These are phyloP conservation scores for Recurvirostra avosetta DNA, from an alignment of 2,113 vertebrate species.

Conservation along the genomic window DNA sequence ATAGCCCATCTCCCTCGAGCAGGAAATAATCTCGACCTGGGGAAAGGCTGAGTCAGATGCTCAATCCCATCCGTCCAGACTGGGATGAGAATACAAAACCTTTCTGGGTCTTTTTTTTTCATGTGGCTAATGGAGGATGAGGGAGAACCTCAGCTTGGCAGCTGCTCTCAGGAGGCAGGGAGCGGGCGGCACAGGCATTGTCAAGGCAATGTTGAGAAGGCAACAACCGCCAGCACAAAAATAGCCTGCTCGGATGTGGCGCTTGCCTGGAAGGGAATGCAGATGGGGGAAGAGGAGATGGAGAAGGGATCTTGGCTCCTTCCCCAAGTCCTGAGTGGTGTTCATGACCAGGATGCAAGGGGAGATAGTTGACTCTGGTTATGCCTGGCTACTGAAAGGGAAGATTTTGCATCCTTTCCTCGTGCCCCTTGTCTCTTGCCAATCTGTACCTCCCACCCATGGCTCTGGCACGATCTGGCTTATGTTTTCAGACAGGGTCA, in stretches of 20 bases:
- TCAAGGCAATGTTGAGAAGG: background rate
- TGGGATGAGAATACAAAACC: background rate
- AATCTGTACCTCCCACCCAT: background rate
- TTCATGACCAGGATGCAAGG: background rate
- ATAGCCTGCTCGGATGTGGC: background rate
- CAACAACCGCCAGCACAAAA: background rate
- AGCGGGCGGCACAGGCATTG: background rate
- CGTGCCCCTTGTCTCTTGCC: background rate
- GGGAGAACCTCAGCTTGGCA: background rate
- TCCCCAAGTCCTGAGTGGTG: background rate
- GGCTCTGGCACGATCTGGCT: background rate
- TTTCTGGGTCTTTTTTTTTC: background rate
- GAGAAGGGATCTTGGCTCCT: background rate
- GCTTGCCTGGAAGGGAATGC: background rate
- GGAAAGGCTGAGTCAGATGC: background rate
- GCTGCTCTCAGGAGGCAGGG: constrained; percentile 9
- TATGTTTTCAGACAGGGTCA: background rate
- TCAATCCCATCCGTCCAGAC: background rate
- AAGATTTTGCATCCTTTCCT: background rate
- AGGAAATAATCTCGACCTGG: background rate
- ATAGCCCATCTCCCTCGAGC: background rate
- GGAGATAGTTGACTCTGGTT: background rate
- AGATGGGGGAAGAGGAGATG: background rate
- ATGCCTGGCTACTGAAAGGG: background rate
- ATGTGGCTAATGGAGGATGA: background rate